Evolutionary conservation across 1,140 invertebrate genomes (phyloP).

Genomic region (Drosophila parvula): DNA sequence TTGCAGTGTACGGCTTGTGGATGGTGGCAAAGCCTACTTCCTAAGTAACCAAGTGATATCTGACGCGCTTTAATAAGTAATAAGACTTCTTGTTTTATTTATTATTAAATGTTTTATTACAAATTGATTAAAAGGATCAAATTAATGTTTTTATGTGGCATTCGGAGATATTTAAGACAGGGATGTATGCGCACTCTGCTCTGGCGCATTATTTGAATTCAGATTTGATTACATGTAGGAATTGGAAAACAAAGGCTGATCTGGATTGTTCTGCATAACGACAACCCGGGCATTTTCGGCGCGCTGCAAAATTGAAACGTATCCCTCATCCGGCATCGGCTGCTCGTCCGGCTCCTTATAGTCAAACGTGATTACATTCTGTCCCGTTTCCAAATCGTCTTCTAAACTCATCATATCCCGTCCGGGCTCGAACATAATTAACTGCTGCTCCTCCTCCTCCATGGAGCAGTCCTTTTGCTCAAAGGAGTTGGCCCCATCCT

Average conservation of each 20-base stretch:
- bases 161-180: too few species aligned
- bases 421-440: slow-evolving; percentile 32
- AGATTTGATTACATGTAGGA: slow-evolving; percentile 31
- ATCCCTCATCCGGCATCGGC: background rate
- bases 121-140: too few species aligned
- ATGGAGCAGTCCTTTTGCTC: background rate
- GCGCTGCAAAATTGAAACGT: slow-evolving; percentile 20
- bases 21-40: background rate
- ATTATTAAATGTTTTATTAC: too few species aligned
- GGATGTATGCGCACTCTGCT: too few species aligned
- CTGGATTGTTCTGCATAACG: slow-evolving; percentile 59
- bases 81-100: too few species aligned
- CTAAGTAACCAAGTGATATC: background rate
- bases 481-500: background rate
- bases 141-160: too few species aligned
- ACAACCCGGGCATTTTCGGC: slow-evolving; percentile 55
- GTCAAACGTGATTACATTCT: background rate
- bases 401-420: slow-evolving; percentile 6
- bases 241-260: slow-evolving; percentile 49
- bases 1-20: background rate
- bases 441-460: slow-evolving; percentile 13
- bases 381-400: background rate
- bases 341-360: background rate
- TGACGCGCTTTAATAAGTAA: background rate
- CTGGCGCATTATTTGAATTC: slow-evolving; percentile 22